Evolutionary conservation across 2,888 invertebrate species (phyloP).

Genomic region (Apamea epomidion): DNA sequence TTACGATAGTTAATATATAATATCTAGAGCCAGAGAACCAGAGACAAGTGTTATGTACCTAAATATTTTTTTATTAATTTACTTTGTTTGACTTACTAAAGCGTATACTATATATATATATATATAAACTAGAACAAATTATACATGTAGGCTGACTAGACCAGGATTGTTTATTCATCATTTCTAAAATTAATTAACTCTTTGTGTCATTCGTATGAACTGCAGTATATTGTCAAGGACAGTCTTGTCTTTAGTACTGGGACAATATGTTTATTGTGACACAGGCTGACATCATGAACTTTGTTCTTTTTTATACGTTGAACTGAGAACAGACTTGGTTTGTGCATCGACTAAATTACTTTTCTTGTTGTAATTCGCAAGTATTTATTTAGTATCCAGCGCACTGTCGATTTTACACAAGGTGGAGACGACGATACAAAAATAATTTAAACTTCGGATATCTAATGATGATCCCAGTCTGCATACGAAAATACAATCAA

Average conservation of each 20-base stretch:
- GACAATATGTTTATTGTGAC: slow-evolving; percentile 47
- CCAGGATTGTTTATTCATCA: slow-evolving; percentile 26
- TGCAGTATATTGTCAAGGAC: slow-evolving; percentile 45
- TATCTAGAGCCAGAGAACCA: neutral
- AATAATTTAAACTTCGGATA: neutral
- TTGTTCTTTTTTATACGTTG: slow-evolving; percentile 8
- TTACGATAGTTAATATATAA: neutral
- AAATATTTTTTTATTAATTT: neutral
- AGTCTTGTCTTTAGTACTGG: slow-evolving; percentile 20
- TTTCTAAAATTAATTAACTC: slow-evolving; percentile 46
- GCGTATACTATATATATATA: too few species aligned
- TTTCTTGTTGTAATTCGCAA: neutral
- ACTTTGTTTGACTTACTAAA: neutral
- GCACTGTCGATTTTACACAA: neutral
- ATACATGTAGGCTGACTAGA: slow-evolving; percentile 1
- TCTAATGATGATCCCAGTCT: neutral
- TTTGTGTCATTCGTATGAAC: slow-evolving; percentile 42
- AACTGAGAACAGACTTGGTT: slow-evolving; percentile 20
- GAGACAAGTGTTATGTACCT: too few species aligned
- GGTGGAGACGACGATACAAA: neutral
- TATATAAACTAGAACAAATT: slow-evolving; percentile 5
- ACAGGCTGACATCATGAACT: slow-evolving; percentile 42
- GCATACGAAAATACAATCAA: too few species aligned
- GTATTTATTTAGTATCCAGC: neutral
- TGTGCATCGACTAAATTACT: neutral